A percentile compares a stretch with the other conserved stretches of the same genome.
Conservation (phyloP, 2,888 invertebrate genomes). For the Melipona bicolor region DNA sequence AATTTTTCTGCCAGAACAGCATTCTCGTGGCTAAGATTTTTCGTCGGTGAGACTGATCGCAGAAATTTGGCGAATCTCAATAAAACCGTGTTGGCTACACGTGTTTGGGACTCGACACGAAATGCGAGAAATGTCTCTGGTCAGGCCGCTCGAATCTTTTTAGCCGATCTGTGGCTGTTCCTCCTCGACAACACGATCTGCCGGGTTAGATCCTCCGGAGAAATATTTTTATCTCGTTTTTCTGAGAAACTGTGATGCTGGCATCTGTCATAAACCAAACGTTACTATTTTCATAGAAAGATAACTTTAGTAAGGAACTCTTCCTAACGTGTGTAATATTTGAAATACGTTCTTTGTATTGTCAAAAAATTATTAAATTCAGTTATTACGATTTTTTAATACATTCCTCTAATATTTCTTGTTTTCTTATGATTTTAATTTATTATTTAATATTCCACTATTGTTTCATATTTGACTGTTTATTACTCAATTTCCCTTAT, state of each 20-base stretch:
- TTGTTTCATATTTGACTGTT: no score
- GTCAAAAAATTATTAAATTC: not conserved
- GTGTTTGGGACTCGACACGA: constrained; percentile 76
- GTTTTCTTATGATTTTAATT: no score
- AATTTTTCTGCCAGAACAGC: not conserved
- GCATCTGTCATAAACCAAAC: constrained; percentile 13
- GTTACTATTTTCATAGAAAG: not conserved
- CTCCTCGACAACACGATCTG: constrained; percentile 34
- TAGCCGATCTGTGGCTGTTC: constrained; percentile 72
- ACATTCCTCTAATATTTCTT: not conserved
- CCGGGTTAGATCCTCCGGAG: constrained; percentile 21
- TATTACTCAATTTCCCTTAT: no score
- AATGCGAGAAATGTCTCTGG: constrained; percentile 80
- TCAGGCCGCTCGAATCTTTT: constrained; percentile 72
- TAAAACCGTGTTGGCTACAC: constrained; percentile 81
- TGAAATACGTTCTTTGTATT: not conserved
- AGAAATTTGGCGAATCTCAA: constrained; percentile 80
- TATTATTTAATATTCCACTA: no score
- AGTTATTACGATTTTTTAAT: not conserved
- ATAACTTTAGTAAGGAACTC: not conserved
- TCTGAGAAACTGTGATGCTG: constrained; percentile 5
- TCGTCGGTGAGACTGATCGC: constrained; percentile 63
- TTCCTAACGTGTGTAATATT: no score
- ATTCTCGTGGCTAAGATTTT: constrained; percentile 59
- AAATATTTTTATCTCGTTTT: constrained; percentile 33